These are phyloP conservation scores for Apteryx owenii DNA, from an alignment of 2,113 vertebrate species.

Conservation along the genomic window DNA sequence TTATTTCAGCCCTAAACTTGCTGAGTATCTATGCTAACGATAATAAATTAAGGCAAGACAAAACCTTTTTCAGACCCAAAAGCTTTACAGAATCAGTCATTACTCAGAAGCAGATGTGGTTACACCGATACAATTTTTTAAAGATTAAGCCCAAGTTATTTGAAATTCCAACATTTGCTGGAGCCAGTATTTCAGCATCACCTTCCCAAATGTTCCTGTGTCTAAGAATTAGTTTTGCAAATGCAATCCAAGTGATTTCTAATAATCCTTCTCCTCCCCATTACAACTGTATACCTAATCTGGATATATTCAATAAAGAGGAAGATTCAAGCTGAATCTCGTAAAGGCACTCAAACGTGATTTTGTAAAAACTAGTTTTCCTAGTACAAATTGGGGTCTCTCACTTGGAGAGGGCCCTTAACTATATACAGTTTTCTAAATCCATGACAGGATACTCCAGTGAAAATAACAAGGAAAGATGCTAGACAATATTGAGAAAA, in stretches of 20 bases:
- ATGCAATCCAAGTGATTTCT: background rate
- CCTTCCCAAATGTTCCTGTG: background rate
- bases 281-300: background rate
- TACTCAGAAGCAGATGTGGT: background rate
- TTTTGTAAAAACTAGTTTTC: background rate
- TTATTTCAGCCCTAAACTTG: background rate
- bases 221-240: background rate
- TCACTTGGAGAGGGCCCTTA: background rate
- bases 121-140: background rate
- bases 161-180: background rate
- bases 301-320: background rate
- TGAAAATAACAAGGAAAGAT: background rate
- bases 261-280: background rate
- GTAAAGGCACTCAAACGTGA: background rate
- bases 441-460: background rate
- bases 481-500: background rate
- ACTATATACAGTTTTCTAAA: background rate
- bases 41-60: background rate
- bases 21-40: background rate
- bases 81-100: background rate
- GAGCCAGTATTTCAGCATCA: background rate
- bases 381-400: background rate
- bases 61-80: background rate
- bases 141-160: background rate
- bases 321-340: background rate